Conservation (phyloP, 2,888 invertebrate species). For the Heteropelma amictum region DNA sequence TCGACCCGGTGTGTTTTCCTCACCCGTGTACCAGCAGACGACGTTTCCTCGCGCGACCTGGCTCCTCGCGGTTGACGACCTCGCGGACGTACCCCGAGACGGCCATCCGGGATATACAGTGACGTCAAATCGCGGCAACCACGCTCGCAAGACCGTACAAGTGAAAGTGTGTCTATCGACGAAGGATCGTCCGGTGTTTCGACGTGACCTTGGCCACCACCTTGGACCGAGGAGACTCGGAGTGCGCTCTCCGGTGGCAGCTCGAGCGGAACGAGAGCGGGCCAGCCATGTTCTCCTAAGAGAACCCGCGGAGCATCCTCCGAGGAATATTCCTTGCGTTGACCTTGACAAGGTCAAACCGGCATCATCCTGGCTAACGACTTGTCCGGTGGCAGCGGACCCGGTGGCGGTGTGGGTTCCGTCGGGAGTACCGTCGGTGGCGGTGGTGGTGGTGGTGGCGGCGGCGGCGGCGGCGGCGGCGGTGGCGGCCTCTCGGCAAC, state of each 20-base stretch:
- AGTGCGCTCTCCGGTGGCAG: too few species aligned
- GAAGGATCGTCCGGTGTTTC: background rate
- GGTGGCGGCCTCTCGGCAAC: conserved; percentile 78
- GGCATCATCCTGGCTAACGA: conserved; percentile 78
- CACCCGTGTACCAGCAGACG: too few species aligned
- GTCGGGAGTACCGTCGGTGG: conserved; percentile 85
- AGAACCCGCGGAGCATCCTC: conserved; percentile 10
- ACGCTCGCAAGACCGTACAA: too few species aligned
- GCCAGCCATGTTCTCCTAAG: conserved; percentile 50
- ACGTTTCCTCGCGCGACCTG: too few species aligned
- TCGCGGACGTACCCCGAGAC: background rate
- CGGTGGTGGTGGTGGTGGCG: conserved; percentile 72
- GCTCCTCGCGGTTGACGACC: too few species aligned
- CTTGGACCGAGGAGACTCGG: too few species aligned
- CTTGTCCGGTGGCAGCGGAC: conserved; percentile 72
- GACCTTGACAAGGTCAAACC: conserved; percentile 63
- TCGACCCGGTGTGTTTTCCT: too few species aligned
- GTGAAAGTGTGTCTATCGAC: background rate
- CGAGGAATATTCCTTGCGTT: conserved; percentile 38
- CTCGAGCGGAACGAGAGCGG: background rate
- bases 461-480: conserved; percentile 79
- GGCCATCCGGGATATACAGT: background rate
- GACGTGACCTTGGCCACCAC: too few species aligned
- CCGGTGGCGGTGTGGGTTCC: conserved; percentile 84
- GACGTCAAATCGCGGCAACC: background rate